Base-by-base conservation (phyloP, 2,888 invertebrate genomes). In the Rhyacophila evoluta region DNA sequence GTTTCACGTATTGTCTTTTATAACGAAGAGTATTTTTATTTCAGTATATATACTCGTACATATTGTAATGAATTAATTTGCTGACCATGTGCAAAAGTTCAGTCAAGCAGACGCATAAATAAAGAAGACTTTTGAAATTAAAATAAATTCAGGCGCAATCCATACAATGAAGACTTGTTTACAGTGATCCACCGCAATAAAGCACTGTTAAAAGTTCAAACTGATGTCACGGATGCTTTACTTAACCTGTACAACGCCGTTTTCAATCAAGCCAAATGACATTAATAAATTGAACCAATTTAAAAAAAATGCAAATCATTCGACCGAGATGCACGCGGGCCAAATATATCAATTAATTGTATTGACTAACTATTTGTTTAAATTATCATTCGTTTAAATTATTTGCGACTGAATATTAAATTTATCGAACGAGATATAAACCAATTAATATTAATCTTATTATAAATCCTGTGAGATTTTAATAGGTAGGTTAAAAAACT, bases 171-270 rank as follows among this genome's bases (percentile, higher is more conserved):
- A 8, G 25, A 55, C 55, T 55, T 55, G 55, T 55, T 55, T 55
- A 55, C 55, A 55, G 29, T 33, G 29, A 33, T 55, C 55, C 55
- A 55, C 19, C 19, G 55, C 55, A 55, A 55, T 55, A 19, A 55
- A 55, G 55, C 55, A 15, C 55, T 55, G 55, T 55, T 55, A 55
- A 55, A 25, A 55, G 55, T 55, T 55, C 55, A 55, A 55, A 25
- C 55, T 12, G 55, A 10, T 55, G 55, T 55, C 55, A 55, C 25
- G 55, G 55, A 55, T 55, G 55, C 55, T 55, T 55, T 25, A 55
- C 19, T 55, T 55, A 55, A 55, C 55, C 55, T 55, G 25, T 19
- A 19, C 55, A 55, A 19, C 55, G 55, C 55, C 25, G 25, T 55
- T 55, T 55, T 55, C 55, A 25, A 55, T 55, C 8, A 19, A 55